These are phyloP conservation scores for Volucella inanis DNA, from an alignment of 2,888 invertebrate species.

Conservation along the genomic window DNA sequence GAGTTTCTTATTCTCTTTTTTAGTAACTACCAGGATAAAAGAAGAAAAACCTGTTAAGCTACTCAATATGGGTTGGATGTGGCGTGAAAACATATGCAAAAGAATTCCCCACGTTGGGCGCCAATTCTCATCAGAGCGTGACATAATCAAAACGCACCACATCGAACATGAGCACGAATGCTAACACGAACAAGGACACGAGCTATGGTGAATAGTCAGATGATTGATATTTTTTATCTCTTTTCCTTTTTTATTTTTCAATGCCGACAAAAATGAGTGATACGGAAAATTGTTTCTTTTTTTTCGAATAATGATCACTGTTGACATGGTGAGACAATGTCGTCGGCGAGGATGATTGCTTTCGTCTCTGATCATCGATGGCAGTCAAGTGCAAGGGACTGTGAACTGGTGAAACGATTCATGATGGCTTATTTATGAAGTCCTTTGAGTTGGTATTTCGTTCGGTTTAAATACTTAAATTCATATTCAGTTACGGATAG, in stretches of 20 bases:
- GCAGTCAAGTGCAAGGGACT: constrained; percentile 1
- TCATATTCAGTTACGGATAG: too few relatives aligned
- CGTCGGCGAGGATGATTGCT: too few relatives aligned
- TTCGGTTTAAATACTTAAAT: too few relatives aligned
- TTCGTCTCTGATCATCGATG: neutral
- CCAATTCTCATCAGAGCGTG: neutral
- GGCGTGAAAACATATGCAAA: constrained; percentile 41
- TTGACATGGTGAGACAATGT: neutral
- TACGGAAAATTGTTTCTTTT: constrained; percentile 36
- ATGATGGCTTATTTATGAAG: too few relatives aligned
- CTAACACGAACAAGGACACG: neutral
- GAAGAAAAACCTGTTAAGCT: too few relatives aligned
- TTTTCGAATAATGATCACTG: constrained; percentile 25
- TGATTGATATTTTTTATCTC: constrained; percentile 36
- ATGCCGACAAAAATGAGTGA: constrained; percentile 2
- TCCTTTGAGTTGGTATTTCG: too few relatives aligned
- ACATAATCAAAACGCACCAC: too few relatives aligned
- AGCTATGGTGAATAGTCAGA: constrained; percentile 42
- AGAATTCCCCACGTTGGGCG: constrained; percentile 16
- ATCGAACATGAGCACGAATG: too few relatives aligned
- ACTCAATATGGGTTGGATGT: too few relatives aligned
- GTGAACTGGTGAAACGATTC: neutral
- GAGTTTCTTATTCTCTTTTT: too few relatives aligned
- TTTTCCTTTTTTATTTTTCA: neutral
- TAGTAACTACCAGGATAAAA: too few relatives aligned